These are phyloP conservation scores for Rhorus exstirpatorius DNA, from an alignment of 2,888 invertebrate genomes.

Conservation along the genomic window DNA sequence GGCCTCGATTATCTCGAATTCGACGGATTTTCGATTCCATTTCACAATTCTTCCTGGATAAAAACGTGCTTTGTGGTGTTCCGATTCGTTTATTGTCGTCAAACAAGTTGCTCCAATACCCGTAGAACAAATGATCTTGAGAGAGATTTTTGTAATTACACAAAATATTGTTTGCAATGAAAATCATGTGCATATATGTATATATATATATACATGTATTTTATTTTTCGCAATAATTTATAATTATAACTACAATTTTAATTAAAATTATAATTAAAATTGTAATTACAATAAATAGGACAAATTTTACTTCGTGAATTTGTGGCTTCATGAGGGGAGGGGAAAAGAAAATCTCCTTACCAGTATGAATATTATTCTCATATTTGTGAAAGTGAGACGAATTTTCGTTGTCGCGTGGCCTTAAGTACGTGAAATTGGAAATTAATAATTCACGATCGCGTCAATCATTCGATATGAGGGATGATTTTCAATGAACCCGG, in stretches of 20 bases:
- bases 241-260: no score
- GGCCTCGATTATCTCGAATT: conserved; percentile 75
- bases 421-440: conserved; percentile 30
- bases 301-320: neutral
- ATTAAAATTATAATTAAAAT: neutral
- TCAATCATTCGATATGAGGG: conserved; percentile 10
- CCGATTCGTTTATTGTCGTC: conserved; percentile 44
- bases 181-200: neutral
- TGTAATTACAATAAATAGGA: neutral
- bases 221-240: no score
- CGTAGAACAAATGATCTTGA: conserved; percentile 60
- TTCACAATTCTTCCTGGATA: conserved; percentile 71
- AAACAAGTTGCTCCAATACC: conserved; percentile 70
- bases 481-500: neutral
- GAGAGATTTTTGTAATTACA: neutral
- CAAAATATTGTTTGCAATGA: neutral
- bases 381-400: conserved; percentile 6
- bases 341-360: conserved; percentile 22
- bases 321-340: no score
- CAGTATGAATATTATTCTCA: conserved; percentile 49
- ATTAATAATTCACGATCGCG: conserved; percentile 26
- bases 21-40: conserved; percentile 69
- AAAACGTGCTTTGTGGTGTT: conserved; percentile 30
- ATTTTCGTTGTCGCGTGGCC: neutral
- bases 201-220: no score